These are phyloP conservation scores for Synaphobranchus kaupii DNA, from an alignment of 2,797 vertebrate species.

Conservation along the genomic window DNA sequence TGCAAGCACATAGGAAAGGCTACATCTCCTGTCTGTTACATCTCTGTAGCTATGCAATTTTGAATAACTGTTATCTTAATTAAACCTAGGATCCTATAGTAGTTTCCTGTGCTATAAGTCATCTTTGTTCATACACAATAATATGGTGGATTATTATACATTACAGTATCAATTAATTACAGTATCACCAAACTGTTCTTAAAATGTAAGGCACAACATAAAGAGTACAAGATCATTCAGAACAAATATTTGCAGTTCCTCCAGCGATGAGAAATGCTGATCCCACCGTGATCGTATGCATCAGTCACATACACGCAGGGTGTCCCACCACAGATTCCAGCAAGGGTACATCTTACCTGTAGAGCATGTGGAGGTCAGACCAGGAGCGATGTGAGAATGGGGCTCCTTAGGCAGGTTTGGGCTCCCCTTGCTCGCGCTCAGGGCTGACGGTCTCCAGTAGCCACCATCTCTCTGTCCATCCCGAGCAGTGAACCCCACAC, in stretches of 20 bases:
- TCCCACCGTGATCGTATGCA: neutral
- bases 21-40: neutral
- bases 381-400: neutral
- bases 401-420: neutral
- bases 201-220: neutral
- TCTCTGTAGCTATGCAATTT: neutral
- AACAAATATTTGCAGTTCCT: neutral
- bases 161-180: too few relatives aligned
- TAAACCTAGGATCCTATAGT: too few relatives aligned
- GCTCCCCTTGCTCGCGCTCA: neutral
- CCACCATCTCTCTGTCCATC: constrained; percentile 39
- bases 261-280: neutral
- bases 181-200: neutral
- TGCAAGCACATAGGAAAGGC: neutral
- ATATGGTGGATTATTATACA: neutral
- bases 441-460: constrained; percentile 54
- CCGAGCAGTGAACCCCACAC: constrained; percentile 70
- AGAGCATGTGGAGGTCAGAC: neutral
- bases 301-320: neutral
- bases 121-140: neutral
- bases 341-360: neutral
- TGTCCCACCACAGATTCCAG: neutral
- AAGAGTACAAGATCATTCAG: neutral
- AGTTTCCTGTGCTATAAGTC: neutral
- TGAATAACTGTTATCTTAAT: neutral